Base-by-base conservation (phyloP, 1,140 invertebrate species). In the Lepidurus couesii region DNA sequence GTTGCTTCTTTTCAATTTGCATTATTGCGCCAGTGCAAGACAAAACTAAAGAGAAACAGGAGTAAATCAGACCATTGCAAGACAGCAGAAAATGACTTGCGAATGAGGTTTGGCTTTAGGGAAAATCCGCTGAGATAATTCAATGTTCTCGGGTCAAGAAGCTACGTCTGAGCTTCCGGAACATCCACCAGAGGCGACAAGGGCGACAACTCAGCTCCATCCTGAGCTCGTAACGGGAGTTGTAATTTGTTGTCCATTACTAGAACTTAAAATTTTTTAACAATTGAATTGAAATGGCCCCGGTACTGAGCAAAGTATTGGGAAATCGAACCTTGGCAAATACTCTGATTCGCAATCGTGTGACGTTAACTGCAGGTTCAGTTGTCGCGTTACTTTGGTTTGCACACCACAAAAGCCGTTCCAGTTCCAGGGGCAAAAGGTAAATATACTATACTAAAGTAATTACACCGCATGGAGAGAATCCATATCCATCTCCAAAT, bases 251-350 rank as follows among this genome's bases (percentile, higher is more conserved):
- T 65, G 7, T 65, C 53, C 53, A n/a, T 65, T 16, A 65, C 13
- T 21, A 65, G 21, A 65, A 65, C 53, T 13, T 13, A n/a, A 21
- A 9, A 13, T n/a, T 65, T 21, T 21, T 65, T 21, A 65, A 16
- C 53, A n/a, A 13, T 13, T 65, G 16, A n/a, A 13, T 13, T 65
- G 16, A 53, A 65, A 79, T 79, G 78, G 78, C 78, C 44, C 78
- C 78, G 2, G 78, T 44, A 42, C 75, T 79, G n/a, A 79, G 78
- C 34, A 79, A 79, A 26, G 42, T 79, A 34, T 73, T 74, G 47
- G 43, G 16, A 24, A 74, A 74, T 42, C 42, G 42, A n/a, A 44
- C 73, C n/a, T 13, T 65, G 44, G 21, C 47, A n/a, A 77, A 47
- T 45, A 77, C 43, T 9, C 53, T 75, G 3, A 47, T 73, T 16